These are phyloP conservation scores for Drosophila nigrodunni DNA, from an alignment of 1,140 invertebrate genomes.

Conservation along the genomic window DNA sequence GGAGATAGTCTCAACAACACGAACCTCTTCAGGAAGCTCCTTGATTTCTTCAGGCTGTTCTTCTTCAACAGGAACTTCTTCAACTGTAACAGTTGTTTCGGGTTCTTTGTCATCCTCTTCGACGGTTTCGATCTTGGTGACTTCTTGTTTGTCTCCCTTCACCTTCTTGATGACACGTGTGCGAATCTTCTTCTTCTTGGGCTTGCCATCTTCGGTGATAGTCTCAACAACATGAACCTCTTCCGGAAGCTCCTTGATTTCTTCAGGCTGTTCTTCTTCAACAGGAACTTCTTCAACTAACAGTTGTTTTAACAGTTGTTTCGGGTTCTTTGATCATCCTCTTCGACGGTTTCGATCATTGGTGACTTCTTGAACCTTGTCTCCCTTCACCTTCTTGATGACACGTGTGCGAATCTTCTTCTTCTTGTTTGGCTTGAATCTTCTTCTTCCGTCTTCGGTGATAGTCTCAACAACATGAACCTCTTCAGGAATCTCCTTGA, in stretches of 20 bases:
- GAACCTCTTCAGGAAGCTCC: slow-evolving; percentile 35
- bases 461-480: slow-evolving; percentile 72
- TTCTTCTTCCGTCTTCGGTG: slow-evolving; percentile 57
- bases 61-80: slow-evolving; percentile 34
- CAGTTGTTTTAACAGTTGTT: slow-evolving; percentile 64
- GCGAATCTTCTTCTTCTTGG: slow-evolving; percentile 45
- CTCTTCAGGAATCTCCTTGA: slow-evolving; percentile 70
- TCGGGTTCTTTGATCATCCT: slow-evolving; percentile 65
- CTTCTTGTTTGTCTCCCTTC: slow-evolving; percentile 71
- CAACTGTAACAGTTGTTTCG: slow-evolving; percentile 65
- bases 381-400: slow-evolving; percentile 45
- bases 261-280: slow-evolving; percentile 37
- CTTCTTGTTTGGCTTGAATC: slow-evolving; percentile 45
- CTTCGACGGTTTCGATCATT: slow-evolving; percentile 69
- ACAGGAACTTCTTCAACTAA: slow-evolving; percentile 46
- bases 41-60: slow-evolving; percentile 19
- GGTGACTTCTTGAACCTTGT: slow-evolving; percentile 54
- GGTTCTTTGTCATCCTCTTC: slow-evolving; percentile 81
- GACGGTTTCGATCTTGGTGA: slow-evolving; percentile 81
- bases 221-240: slow-evolving; percentile 32
- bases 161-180: slow-evolving; percentile 70
- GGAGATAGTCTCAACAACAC: slow-evolving; percentile 19
- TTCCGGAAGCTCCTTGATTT: slow-evolving; percentile 47
- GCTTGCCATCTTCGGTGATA: slow-evolving; percentile 38
- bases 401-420: slow-evolving; percentile 51